phyloP scores from a whole-genome alignment of 2,888 invertebrate species.

The Mesoligia furuncula region DNA sequence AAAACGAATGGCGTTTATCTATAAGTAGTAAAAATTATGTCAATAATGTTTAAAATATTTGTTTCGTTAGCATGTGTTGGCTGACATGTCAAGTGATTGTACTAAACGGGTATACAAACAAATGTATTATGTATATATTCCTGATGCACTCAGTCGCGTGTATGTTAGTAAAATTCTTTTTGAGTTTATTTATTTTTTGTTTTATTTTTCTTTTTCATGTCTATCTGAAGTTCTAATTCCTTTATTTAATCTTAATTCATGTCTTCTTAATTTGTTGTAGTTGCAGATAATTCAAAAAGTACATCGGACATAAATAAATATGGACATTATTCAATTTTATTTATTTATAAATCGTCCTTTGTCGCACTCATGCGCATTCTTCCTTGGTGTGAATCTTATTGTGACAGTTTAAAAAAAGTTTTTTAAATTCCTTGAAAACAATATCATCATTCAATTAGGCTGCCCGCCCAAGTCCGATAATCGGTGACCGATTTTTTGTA shows the following conservation, averaged over 20 bases:
- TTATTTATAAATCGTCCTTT: not conserved
- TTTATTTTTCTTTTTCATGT: conserved; percentile 71
- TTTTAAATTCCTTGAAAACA: not conserved
- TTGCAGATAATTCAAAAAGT: not conserved
- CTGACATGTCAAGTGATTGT: conserved; percentile 65
- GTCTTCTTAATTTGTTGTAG: not conserved
- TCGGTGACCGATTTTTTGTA: no score
- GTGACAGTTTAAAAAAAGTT: not conserved
- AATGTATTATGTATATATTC: conserved; percentile 79
- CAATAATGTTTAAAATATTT: conserved; percentile 42
- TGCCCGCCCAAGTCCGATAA: no score
- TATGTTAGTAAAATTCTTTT: conserved; percentile 81
- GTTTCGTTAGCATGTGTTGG: conserved; percentile 47
- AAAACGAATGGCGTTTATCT: conserved; percentile 30
- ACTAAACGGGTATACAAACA: conserved; percentile 72
- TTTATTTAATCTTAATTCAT: not conserved
- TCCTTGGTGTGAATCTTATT: not conserved
- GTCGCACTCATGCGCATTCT: not conserved
- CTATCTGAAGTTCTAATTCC: not conserved
- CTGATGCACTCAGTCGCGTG: conserved; percentile 68
- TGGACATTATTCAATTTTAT: not conserved
- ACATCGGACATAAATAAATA: not conserved
- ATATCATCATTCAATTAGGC: not conserved
- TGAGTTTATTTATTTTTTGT: conserved; percentile 74
- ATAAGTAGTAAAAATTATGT: conserved; percentile 43